phyloP scores from a whole-genome alignment of 2,888 invertebrate genomes.

The Actias luna region DNA sequence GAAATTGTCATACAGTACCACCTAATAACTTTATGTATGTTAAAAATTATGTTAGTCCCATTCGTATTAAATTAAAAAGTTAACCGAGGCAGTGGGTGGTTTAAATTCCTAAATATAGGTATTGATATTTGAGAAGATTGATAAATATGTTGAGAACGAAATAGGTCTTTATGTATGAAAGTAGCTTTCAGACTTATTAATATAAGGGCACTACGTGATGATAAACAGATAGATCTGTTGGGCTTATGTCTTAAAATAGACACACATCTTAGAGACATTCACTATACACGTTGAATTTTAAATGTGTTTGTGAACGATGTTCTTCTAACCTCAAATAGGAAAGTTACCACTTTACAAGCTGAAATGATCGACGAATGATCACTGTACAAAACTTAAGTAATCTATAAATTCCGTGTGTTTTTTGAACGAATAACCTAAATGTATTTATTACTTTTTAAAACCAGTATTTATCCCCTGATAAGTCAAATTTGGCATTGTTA shows the following conservation, averaged over 20 bases:
- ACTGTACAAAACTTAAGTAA: too few species aligned
- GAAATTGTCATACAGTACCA: too few species aligned
- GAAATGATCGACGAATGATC: too few species aligned
- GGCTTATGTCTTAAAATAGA: slow-evolving; percentile 6
- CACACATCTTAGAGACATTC: not conserved
- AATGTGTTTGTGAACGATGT: not conserved
- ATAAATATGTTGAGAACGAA: slow-evolving; percentile 5
- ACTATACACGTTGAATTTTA: not conserved
- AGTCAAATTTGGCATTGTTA: too few species aligned
- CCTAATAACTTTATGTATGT: too few species aligned
- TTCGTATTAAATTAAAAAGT: not conserved
- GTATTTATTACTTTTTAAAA: too few species aligned
- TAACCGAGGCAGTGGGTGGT: not conserved
- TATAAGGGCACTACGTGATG: slow-evolving; percentile 4
- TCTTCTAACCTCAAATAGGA: not conserved
- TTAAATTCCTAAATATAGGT: not conserved
- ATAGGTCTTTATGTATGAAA: slow-evolving; percentile 1
- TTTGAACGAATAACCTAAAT: too few species aligned
- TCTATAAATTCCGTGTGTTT: too few species aligned
- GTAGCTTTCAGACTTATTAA: not conserved
- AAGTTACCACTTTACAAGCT: not conserved
- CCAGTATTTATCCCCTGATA: too few species aligned
- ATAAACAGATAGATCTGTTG: slow-evolving; percentile 10
- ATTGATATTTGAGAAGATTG: not conserved
- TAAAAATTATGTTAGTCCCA: not conserved